Evolutionary conservation across 2,888 invertebrate species (phyloP).

Genomic region (Dysmachus trigonus): DNA sequence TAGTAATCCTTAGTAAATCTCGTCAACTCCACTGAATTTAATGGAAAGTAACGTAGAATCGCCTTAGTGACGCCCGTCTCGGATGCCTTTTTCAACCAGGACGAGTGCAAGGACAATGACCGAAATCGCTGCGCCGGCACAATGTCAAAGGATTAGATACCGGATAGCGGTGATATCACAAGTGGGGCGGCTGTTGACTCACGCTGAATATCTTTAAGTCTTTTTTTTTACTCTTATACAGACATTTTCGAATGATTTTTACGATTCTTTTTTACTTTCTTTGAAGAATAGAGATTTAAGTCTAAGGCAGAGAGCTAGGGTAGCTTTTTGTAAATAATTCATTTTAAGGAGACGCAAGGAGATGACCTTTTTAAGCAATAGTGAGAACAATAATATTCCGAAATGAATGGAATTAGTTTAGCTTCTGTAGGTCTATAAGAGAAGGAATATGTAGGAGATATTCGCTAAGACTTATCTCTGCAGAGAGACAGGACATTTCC

Average conservation of each 20-base stretch:
- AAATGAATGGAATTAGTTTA: conserved; percentile 13
- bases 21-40: conserved; percentile 10
- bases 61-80: neutral
- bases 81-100: neutral
- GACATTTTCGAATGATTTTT: neutral
- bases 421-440: conserved; percentile 6
- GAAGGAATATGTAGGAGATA: neutral
- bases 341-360: neutral
- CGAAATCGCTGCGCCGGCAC: neutral
- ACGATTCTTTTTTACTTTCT: neutral
- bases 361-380: conserved; percentile 19
- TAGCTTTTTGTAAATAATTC: conserved; percentile 24
- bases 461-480: neutral
- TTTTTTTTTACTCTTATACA: neutral
- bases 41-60: neutral
- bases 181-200: conserved; percentile 13
- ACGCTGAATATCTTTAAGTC: conserved; percentile 18
- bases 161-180: neutral
- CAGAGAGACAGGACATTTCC: neutral
- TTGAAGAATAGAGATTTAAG: neutral
- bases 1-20: neutral
- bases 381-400: conserved; percentile 23
- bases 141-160: neutral
- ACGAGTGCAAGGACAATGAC: neutral
- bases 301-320: neutral